Evolutionary conservation across 2,888 invertebrate genomes (phyloP).

Genomic region (Mantis religiosa): DNA sequence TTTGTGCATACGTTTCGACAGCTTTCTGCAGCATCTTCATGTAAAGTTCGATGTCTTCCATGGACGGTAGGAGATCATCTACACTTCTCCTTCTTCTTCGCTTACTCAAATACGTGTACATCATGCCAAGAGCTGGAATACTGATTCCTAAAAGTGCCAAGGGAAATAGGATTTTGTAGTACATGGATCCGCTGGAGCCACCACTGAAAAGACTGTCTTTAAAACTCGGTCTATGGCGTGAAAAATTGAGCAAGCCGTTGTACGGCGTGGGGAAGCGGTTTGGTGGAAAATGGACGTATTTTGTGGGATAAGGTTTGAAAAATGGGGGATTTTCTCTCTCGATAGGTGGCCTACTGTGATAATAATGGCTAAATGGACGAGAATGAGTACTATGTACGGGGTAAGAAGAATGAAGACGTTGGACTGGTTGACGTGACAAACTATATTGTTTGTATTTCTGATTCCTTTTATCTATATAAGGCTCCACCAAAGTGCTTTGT

Average conservation of each 20-base stretch:
- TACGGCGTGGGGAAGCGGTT: background rate
- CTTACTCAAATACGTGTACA: constrained; percentile 22
- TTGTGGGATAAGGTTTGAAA: background rate
- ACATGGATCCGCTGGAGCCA: background rate
- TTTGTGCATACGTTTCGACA: background rate
- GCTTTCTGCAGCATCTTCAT: background rate
- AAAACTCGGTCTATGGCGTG: background rate
- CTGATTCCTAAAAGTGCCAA: constrained; percentile 24
- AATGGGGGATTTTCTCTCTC: background rate
- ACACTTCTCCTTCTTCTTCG: background rate
- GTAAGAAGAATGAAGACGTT: background rate
- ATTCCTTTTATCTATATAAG: background rate
- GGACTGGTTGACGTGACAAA: background rate
- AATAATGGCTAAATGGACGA: background rate
- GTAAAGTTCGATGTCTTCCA: background rate
- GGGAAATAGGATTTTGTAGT: constrained; percentile 4
- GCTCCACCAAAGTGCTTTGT: background rate
- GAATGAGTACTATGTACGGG: background rate
- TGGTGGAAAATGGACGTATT: background rate
- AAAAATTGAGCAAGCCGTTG: background rate
- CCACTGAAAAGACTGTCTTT: background rate
- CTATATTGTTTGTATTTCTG: background rate
- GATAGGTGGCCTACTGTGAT: background rate
- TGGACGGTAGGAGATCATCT: background rate
- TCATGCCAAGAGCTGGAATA: constrained; percentile 26